A percentile compares a stretch with the other conserved stretches of the same genome.
Conservation (phyloP, 2,888 invertebrate species). For the Heliconius hortense region DNA sequence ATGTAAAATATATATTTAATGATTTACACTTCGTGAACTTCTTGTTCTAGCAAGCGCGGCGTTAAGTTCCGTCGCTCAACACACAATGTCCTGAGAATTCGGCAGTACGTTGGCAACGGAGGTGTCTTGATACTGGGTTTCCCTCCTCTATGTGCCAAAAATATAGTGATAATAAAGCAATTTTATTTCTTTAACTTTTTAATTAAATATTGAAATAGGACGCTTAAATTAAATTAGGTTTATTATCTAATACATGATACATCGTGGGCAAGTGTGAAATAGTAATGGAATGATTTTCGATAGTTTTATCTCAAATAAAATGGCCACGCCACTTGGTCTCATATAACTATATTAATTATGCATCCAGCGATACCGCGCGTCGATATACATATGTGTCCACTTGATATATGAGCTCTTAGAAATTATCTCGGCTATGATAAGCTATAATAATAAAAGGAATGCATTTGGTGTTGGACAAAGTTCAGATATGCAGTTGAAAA, state of each 20-base stretch:
- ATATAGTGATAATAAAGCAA: neutral
- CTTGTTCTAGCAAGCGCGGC: too few species aligned
- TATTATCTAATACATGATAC: slow-evolving; percentile 60
- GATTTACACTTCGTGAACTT: too few species aligned
- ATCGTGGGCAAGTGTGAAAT: slow-evolving; percentile 56
- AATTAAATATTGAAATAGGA: neutral
- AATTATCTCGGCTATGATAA: slow-evolving; percentile 30
- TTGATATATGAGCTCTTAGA: slow-evolving; percentile 32
- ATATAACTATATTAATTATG: slow-evolving; percentile 32
- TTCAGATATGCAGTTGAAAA: neutral
- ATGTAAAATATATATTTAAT: too few species aligned
- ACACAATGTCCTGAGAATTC: too few species aligned
- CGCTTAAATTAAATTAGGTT: slow-evolving; percentile 26
- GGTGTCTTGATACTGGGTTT: too few species aligned
- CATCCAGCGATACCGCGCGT: slow-evolving; percentile 31
- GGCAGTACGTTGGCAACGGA: too few species aligned
- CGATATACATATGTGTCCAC: slow-evolving; percentile 24
- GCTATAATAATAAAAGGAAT: neutral
- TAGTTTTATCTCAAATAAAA: slow-evolving; percentile 56
- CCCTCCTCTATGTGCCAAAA: too few species aligned
- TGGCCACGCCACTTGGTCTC: slow-evolving; percentile 28
- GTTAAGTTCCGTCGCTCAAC: too few species aligned
- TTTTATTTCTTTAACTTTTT: neutral
- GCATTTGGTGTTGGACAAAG: neutral
- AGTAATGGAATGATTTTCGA: slow-evolving; percentile 61